Percentiles rank a stretch among this genome's conserved stretches.
phyloP scores from a whole-genome alignment of 2,113 vertebrate species.

The Lycaon pictus region DNA sequence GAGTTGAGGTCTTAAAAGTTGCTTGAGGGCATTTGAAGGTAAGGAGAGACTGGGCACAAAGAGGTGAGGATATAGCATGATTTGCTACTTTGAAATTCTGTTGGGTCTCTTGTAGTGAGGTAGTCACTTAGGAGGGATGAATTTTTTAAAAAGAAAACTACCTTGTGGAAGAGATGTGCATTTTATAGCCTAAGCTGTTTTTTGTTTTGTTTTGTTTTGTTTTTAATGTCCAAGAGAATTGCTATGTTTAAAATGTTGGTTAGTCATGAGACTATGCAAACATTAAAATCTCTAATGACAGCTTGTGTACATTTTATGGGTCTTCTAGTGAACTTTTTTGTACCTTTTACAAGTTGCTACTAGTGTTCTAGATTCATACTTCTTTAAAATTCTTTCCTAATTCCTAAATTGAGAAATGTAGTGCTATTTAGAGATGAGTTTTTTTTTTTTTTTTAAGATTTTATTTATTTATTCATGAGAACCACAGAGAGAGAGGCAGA shows the following conservation, averaged over 20 bases:
- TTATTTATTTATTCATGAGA: too few species aligned
- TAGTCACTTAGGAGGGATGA: not conserved
- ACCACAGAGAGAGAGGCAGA: too few species aligned
- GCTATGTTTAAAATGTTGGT: not conserved
- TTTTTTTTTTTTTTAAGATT: too few species aligned
- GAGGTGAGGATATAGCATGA: not conserved
- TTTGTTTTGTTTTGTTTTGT: too few species aligned
- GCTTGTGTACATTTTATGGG: not conserved
- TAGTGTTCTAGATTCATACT: not conserved
- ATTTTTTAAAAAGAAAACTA: slow-evolving; percentile 21
- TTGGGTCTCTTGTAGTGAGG: slow-evolving; percentile 17
- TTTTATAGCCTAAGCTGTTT: not conserved
- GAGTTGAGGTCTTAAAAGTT: slow-evolving; percentile 25
- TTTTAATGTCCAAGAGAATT: slow-evolving; percentile 26
- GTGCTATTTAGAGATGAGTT: not conserved
- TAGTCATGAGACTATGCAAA: slow-evolving; percentile 19
- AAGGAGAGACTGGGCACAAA: slow-evolving; percentile 9
- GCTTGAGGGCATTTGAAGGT: slow-evolving; percentile 47
- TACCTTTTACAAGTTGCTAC: not conserved
- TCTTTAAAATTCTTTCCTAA: slow-evolving; percentile 42
- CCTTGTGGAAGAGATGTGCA: not conserved
- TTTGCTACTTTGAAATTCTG: slow-evolving; percentile 60
- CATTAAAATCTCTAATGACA: slow-evolving; percentile 39
- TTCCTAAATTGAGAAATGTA: slow-evolving; percentile 27
- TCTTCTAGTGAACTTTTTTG: slow-evolving; percentile 40